These are phyloP conservation scores for Eospalax fontanierii DNA, from an alignment of 2,797 vertebrate genomes.

Conservation along the genomic window DNA sequence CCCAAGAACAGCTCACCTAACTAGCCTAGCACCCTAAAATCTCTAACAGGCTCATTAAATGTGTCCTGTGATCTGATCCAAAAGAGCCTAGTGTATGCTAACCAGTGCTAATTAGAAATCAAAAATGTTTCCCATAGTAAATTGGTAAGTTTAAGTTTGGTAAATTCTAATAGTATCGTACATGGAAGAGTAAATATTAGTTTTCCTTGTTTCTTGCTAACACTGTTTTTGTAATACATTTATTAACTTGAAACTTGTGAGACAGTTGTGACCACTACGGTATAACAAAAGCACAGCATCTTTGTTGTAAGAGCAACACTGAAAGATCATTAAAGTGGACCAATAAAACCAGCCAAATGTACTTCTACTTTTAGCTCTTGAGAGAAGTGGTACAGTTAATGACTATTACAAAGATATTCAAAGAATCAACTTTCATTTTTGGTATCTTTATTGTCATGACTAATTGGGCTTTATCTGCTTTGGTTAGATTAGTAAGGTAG, in stretches of 20 bases:
- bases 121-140: constrained; percentile 21
- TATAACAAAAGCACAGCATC: neutral
- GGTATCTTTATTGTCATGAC: constrained; percentile 1
- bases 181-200: neutral
- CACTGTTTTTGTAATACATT: neutral
- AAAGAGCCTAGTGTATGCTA: constrained; percentile 79
- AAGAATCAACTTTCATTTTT: constrained; percentile 45
- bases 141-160: constrained; percentile 36
- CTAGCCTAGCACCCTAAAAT: constrained; percentile 88
- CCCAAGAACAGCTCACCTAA: constrained; percentile 90
- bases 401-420: constrained; percentile 32
- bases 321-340: constrained; percentile 36
- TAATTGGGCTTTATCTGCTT: constrained; percentile 40
- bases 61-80: constrained; percentile 93
- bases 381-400: constrained; percentile 19
- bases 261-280: neutral
- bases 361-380: constrained; percentile 21
- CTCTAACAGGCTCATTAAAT: constrained; percentile 90
- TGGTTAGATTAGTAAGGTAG: constrained; percentile 52
- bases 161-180: constrained; percentile 32
- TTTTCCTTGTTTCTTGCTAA: constrained; percentile 60
- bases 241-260: constrained; percentile 52
- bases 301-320: constrained; percentile 4
- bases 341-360: neutral
- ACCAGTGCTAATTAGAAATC: constrained; percentile 11